A percentile compares a stretch with the other conserved stretches of the same genome.
phyloP scores from a whole-genome alignment of 2,797 vertebrate genomes.

The Enteromius unitaeniatus region DNA sequence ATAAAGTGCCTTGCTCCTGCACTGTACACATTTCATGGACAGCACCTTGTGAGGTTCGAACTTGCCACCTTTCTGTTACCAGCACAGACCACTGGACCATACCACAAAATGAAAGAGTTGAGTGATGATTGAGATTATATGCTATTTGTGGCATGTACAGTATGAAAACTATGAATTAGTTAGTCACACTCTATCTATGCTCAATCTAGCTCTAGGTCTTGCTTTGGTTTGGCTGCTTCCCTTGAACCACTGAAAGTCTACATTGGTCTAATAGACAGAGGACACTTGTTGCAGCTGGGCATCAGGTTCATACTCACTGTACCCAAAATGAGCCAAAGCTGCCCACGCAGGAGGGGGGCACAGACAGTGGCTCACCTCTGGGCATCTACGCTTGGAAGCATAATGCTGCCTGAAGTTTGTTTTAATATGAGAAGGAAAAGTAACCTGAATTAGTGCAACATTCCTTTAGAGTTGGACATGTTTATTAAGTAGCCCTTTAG shows the following conservation, averaged over 20 bases:
- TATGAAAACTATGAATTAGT: slow-evolving; percentile 58
- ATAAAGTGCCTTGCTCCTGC: neutral
- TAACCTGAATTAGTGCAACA: slow-evolving; percentile 35
- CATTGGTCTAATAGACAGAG: slow-evolving; percentile 74
- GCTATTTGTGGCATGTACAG: slow-evolving; percentile 24
- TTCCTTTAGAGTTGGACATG: slow-evolving; percentile 14
- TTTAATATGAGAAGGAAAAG: slow-evolving; percentile 67
- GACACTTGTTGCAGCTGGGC: slow-evolving; percentile 74
- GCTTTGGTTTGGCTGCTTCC: slow-evolving; percentile 74
- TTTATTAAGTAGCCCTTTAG: neutral
- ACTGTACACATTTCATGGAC: neutral
- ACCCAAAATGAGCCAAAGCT: slow-evolving; percentile 67
- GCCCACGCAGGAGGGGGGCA: slow-evolving; percentile 67
- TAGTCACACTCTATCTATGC: slow-evolving; percentile 34
- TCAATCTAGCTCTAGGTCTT: slow-evolving; percentile 63
- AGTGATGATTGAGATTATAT: slow-evolving; percentile 20
- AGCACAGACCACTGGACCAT: slow-evolving; percentile 2
- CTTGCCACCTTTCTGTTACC: slow-evolving; percentile 11
- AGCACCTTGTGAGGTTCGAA: slow-evolving; percentile 12
- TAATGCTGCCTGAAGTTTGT: slow-evolving; percentile 72
- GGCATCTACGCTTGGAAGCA: slow-evolving; percentile 63
- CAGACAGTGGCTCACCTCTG: slow-evolving; percentile 58
- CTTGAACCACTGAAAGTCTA: slow-evolving; percentile 68
- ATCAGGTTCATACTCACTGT: slow-evolving; percentile 72
- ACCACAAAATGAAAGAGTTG: slow-evolving; percentile 17